These are phyloP conservation scores for Oryctolagus cuniculus DNA, from an alignment of 2,113 vertebrate species.

Conservation along the genomic window mOryCun1.1 NC_091453.1:27101501-27102000, in stretches of 20 bases:
- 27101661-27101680: not conserved
- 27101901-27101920: constrained; percentile 18
- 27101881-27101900: constrained; percentile 62
- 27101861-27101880: constrained; percentile 53
- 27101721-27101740: not conserved
- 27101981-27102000: not conserved
- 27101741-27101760: constrained; percentile 43
- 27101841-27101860: constrained; percentile 47
- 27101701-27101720: not conserved
- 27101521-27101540: constrained; percentile 20
- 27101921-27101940: not conserved
- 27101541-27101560: not conserved
- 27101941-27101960: constrained; percentile 53
- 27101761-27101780: constrained; percentile 59
- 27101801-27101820: constrained; percentile 58
- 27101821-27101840: constrained; percentile 65
- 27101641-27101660: constrained; percentile 54
- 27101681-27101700: not conserved
- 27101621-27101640: constrained; percentile 40
- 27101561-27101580: constrained; percentile 43
- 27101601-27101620: constrained; percentile 50
- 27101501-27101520: constrained; percentile 19
- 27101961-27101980: not conserved
- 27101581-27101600: constrained; percentile 62
- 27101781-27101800: constrained; percentile 27